These are phyloP conservation scores for Dasypus novemcinctus DNA, from an alignment of 2,113 vertebrate species.

Conservation along the genomic window DNA sequence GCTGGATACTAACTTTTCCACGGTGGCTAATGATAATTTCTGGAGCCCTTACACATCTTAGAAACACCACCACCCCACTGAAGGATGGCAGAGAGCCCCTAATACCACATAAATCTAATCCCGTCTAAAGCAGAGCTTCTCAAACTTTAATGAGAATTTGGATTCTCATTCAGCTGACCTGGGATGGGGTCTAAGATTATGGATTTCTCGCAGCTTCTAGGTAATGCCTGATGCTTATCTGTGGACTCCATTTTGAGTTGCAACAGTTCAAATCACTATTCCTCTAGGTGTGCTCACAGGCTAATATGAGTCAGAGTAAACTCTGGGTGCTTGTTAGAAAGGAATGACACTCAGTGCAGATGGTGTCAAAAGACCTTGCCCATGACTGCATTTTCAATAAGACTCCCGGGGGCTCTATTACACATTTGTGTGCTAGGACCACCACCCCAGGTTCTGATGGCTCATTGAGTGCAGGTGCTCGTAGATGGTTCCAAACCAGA, in stretches of 20 bases:
- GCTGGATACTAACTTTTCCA: neutral
- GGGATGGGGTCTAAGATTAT: neutral
- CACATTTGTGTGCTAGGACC: no score
- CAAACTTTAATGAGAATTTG: neutral
- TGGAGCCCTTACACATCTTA: neutral
- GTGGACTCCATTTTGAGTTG: neutral
- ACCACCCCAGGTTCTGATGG: neutral
- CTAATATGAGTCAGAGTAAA: neutral
- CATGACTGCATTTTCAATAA: neutral
- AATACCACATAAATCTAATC: no score
- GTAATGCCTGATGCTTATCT: neutral
- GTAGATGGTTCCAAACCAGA: neutral
- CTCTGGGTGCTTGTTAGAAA: neutral
- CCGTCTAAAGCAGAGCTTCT: neutral
- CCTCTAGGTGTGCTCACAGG: neutral
- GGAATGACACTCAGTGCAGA: neutral
- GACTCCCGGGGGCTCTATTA: neutral
- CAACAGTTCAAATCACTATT: neutral
- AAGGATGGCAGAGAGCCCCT: fast-evolving
- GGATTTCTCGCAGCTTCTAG: neutral
- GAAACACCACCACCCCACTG: neutral
- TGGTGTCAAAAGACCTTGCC: neutral
- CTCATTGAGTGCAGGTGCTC: neutral
- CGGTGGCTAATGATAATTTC: neutral
- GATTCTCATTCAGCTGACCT: neutral